Conservation (phyloP, 2,797 vertebrate genomes). For the Enteromius radiatus region DNA sequence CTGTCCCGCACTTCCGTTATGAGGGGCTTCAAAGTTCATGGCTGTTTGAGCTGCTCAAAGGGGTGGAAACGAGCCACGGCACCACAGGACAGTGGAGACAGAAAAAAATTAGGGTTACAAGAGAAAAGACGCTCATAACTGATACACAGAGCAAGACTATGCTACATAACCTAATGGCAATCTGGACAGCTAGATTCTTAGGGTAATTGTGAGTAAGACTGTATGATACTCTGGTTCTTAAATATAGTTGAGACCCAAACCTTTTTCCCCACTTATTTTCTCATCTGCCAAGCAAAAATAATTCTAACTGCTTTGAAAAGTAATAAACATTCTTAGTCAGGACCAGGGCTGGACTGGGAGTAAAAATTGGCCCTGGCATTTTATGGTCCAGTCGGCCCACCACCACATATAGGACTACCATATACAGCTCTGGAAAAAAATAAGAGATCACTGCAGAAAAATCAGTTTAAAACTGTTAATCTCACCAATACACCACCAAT, state of each 20-base stretch:
- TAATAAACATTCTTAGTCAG: no score
- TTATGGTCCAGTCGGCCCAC: no score
- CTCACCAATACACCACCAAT: no score
- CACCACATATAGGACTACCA: no score
- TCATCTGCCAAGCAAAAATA: neutral
- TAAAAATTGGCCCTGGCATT: no score
- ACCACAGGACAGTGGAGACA: conserved; percentile 27
- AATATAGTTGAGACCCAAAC: neutral
- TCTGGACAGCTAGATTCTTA: neutral
- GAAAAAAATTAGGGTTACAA: conserved; percentile 32
- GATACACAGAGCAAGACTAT: neutral
- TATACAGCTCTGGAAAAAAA: no score
- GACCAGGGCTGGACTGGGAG: no score
- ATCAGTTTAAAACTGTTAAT: no score
- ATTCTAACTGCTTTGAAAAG: neutral
- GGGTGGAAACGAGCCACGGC: conserved; percentile 68
- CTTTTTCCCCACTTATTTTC: neutral
- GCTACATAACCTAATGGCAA: neutral
- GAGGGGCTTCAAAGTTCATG: conserved; percentile 84
- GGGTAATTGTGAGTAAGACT: neutral
- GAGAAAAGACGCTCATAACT: conserved; percentile 5
- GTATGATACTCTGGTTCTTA: neutral
- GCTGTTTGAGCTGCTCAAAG: conserved; percentile 83
- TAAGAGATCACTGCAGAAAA: no score
- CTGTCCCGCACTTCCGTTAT: conserved; percentile 87